Evolutionary conservation across 1,140 invertebrate species (phyloP).

Genomic region (Ladona fulva): DNA sequence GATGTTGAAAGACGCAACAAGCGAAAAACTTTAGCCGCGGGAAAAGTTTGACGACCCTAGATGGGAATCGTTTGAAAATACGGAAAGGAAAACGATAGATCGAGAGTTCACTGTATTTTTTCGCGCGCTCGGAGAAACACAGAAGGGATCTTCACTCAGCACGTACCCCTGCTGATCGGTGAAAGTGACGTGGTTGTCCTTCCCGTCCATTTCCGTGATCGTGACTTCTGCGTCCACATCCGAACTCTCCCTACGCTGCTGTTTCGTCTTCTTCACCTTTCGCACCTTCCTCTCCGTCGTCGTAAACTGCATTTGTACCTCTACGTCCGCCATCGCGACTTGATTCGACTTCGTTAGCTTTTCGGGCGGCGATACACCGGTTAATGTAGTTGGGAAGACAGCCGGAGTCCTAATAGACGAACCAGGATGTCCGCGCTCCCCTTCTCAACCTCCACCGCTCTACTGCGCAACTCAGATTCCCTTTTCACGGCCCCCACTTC

Average conservation of each 20-base stretch:
- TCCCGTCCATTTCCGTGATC: conserved; percentile 65
- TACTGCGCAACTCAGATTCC: no score
- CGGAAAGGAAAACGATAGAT: no score
- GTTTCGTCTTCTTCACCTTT: conserved; percentile 73
- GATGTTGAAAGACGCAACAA: no score
- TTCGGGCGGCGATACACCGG: background rate
- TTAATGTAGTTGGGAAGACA: background rate
- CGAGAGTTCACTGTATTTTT: no score
- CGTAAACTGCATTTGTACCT: conserved; percentile 71
- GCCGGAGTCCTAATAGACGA: background rate
- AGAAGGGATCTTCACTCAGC: conserved; percentile 37
- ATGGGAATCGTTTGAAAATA: no score
- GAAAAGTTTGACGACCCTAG: no score
- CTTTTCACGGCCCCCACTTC: no score
- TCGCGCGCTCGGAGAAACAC: no score
- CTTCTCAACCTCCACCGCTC: no score
- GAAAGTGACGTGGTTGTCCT: conserved; percentile 50
- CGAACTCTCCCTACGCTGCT: conserved; percentile 61
- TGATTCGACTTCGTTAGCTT: background rate
- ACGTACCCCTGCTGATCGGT: conserved; percentile 69
- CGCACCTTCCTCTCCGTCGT: conserved; percentile 76
- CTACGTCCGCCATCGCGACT: conserved; percentile 71
- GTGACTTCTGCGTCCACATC: conserved; percentile 57
- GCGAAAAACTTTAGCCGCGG: no score
- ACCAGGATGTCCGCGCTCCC: no score